Conservation (phyloP, 2,113 vertebrate species). For the Trochalopteron elliotii region DNA sequence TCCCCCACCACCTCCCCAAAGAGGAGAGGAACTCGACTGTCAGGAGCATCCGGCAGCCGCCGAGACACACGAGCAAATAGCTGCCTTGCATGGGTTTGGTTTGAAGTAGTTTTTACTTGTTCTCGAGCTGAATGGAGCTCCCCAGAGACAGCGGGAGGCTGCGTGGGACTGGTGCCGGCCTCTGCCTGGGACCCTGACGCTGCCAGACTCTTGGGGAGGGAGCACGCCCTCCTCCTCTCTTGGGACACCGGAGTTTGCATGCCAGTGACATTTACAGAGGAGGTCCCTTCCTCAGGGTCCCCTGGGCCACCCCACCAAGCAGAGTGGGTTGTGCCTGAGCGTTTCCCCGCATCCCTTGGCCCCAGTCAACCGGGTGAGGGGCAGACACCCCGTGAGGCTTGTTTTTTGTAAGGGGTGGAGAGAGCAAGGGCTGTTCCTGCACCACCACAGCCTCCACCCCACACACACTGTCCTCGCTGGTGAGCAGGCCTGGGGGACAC, state of each 20-base stretch:
- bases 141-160: conserved; percentile 56
- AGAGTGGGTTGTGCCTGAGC: background rate
- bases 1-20: conserved; percentile 77
- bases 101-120: conserved; percentile 68
- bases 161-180: conserved; percentile 5
- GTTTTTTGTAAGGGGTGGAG: background rate
- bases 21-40: conserved; percentile 60
- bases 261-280: conserved; percentile 29
- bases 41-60: background rate
- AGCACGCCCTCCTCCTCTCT: background rate
- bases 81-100: conserved; percentile 70
- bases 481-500: background rate
- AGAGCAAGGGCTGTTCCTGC: background rate
- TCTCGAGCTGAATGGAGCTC: conserved; percentile 56
- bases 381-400: background rate
- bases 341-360: background rate
- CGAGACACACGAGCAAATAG: conserved; percentile 37
- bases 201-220: background rate
- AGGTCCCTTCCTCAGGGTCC: background rate
- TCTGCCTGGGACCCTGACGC: background rate
- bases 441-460: background rate
- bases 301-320: background rate
- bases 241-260: conserved; percentile 46
- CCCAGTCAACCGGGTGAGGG: background rate
- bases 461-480: accelerated